Evolutionary conservation across 2,113 vertebrate species (phyloP).

Genomic region (Arenaria interpres): DNA sequence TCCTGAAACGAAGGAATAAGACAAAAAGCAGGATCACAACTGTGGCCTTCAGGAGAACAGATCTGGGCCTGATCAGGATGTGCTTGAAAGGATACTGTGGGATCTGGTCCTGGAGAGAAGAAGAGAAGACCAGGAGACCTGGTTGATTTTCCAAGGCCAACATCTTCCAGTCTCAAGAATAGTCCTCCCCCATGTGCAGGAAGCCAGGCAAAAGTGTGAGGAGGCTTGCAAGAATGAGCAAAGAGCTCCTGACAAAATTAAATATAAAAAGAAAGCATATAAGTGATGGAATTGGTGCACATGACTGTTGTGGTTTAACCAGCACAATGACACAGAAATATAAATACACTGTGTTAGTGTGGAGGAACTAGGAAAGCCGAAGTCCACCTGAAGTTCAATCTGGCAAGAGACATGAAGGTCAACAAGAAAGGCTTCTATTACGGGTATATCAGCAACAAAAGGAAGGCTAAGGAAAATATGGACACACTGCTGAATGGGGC

Average conservation of each 20-base stretch:
- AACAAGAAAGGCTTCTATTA: background rate
- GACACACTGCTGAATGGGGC: background rate
- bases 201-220: background rate
- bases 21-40: background rate
- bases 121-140: background rate
- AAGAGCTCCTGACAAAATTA: background rate
- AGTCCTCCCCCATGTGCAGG: background rate
- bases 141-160: background rate
- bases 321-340: background rate
- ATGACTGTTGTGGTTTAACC: background rate
- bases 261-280: background rate
- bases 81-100: background rate
- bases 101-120: background rate
- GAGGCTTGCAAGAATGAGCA: background rate
- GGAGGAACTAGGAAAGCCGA: background rate
- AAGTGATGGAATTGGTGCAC: background rate
- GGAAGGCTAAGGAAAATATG: background rate
- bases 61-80: background rate
- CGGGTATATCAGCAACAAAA: background rate
- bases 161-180: background rate
- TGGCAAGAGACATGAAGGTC: background rate
- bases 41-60: background rate
- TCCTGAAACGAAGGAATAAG: background rate
- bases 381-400: background rate
- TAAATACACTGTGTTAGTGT: background rate